Base-by-base conservation (phyloP, 2,888 invertebrate species). In the Tetheella fluctuosa region DNA sequence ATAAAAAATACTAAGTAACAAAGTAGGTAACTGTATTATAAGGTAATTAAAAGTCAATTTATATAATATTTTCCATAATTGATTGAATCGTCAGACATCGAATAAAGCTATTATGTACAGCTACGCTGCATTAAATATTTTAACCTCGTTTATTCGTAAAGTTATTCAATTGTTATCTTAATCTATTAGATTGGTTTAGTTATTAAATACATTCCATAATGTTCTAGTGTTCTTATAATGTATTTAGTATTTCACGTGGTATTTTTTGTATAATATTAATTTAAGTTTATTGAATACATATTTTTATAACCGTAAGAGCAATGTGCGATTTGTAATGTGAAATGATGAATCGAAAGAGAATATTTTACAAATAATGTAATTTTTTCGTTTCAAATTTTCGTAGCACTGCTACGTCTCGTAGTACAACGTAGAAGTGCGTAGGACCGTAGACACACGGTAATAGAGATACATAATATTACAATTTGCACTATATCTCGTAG, bases 151-250 rank as follows among this genome's bases (percentile, higher is more conserved):
- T 30, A 37, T 23, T 34, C n/a, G n/a, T n/a, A n/a, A n/a, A n/a
- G n/a, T n/a, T n/a, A n/a, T 55, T 37, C 20, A 55, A 34, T 55
- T 48, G n/a, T 48, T 48, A 48, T n/a, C 42, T 8, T 48, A 48
- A 10, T 48, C 20, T 48, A 48, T 48, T 48, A 20, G 10, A 48
- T 48, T 48, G 48, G 48, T 48, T 48, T 48, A 48, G 48, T 48
- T 48, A 48, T 48, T 48, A 81, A 83, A 76, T 64, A 67, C 64
- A 64, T 64, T 68, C 59, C 64, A 64, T 61, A 63, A 59, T 48
- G 17, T 48, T 17, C 8, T 10, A 48, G 17, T 48, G 63, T 62
- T 48, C 20, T 48, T 48, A 10, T 20, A 10, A 10, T 48, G 48
- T 48, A 48, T 48, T 48, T 17, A 48, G 48, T 17, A 20, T 20